Percentiles rank a stretch among this genome's conserved stretches.
phyloP scores from a whole-genome alignment of 2,113 vertebrate genomes.

The Petrocephalus zakoni region DNA sequence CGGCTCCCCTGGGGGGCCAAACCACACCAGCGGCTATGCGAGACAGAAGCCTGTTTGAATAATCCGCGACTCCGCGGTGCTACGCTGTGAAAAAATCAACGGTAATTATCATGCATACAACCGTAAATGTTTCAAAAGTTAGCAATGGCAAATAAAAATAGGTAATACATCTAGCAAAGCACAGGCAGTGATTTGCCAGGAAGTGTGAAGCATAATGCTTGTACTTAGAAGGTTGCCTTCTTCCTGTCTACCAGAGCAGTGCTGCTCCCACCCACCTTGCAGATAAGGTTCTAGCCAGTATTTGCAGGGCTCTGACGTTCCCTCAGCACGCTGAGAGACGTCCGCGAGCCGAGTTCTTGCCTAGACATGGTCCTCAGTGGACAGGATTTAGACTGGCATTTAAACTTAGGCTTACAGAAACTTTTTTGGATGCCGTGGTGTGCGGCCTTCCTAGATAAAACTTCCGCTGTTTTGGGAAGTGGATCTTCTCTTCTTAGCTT shows the following conservation, averaged over 20 bases:
- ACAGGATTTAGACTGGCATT: constrained; percentile 67
- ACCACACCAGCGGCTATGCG: constrained; percentile 28
- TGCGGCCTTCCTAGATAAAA: constrained; percentile 63
- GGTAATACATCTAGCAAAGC: neutral
- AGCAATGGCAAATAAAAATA: neutral
- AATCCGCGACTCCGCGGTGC: neutral
- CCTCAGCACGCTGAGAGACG: constrained; percentile 16
- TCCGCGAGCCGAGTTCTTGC: constrained; percentile 49
- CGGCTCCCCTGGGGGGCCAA: constrained; percentile 37
- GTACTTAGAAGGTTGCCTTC: neutral
- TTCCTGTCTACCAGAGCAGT: too few relatives aligned
- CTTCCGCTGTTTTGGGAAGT: constrained; percentile 55
- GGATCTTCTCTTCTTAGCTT: constrained; percentile 46
- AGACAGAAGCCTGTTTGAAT: constrained; percentile 13
- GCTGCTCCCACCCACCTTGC: neutral
- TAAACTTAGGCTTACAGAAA: constrained; percentile 53
- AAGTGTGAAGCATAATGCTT: neutral
- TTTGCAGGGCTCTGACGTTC: neutral
- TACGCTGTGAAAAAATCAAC: neutral
- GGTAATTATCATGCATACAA: neutral
- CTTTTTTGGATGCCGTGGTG: constrained; percentile 62
- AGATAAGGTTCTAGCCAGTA: neutral
- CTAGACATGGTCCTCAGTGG: constrained; percentile 46
- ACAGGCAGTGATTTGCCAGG: neutral
- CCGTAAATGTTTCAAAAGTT: neutral